phyloP scores from a whole-genome alignment of 2,113 vertebrate genomes.

The Numida meleagris region DNA sequence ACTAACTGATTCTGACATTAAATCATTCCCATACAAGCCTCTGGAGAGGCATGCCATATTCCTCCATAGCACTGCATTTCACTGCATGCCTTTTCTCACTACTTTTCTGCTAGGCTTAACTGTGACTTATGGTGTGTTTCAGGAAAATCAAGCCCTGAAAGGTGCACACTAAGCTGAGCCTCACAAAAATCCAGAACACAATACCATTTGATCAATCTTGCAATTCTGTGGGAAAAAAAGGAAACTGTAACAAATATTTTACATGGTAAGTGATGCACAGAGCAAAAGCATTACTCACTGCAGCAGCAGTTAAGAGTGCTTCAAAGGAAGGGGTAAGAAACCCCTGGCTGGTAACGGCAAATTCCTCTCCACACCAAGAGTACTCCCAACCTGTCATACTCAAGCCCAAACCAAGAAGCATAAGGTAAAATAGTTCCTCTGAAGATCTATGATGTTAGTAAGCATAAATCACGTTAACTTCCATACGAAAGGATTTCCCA shows the following conservation, averaged over 20 bases:
- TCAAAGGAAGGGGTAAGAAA: background rate
- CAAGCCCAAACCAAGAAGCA: background rate
- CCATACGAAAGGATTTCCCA: background rate
- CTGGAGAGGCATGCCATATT: background rate
- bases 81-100: background rate
- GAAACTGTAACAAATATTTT: background rate
- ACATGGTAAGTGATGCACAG: background rate
- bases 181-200: background rate
- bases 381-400: background rate
- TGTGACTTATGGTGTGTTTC: background rate
- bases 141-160: background rate
- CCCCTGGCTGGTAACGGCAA: background rate
- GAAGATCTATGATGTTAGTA: background rate
- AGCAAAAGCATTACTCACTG: background rate
- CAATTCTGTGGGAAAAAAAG: background rate
- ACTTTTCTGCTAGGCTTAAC: background rate
- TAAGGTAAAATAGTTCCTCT: background rate
- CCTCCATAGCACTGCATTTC: background rate
- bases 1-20: background rate
- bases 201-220: background rate
- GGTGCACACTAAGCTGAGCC: background rate
- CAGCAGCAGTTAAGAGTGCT: background rate
- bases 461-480: background rate
- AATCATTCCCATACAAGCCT: background rate
- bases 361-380: background rate